Percentiles rank a stretch among this genome's conserved stretches.
Evolutionary conservation across 1,140 invertebrate species (phyloP).

Genomic region (Dinoponera quadriceps): DNA sequence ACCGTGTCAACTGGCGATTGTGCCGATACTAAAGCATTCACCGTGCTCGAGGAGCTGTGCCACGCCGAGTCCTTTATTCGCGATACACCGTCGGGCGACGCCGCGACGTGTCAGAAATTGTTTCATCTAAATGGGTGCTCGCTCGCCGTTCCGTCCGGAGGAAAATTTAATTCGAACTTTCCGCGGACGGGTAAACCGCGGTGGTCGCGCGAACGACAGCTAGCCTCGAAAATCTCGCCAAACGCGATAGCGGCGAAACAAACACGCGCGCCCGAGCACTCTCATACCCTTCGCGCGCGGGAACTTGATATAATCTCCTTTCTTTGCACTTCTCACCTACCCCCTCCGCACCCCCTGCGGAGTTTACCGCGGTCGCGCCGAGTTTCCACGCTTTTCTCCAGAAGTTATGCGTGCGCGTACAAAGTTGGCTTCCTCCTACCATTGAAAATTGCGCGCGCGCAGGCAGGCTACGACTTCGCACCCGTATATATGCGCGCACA

Average conservation of each 20-base stretch:
- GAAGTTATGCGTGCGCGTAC: not conserved
- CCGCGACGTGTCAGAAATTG: constrained; percentile 5
- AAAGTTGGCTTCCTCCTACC: not conserved
- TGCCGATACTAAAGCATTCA: too few species aligned
- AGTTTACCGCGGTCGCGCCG: constrained; percentile 11
- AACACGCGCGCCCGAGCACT: constrained; percentile 29
- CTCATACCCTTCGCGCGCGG: not conserved
- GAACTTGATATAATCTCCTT: constrained; percentile 58
- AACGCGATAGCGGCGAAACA: constrained; percentile 56
- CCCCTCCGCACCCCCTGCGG: too few species aligned
- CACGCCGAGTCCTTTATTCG: not conserved
- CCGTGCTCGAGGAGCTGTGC: not conserved
- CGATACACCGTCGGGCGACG: not conserved
- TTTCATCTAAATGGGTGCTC: not conserved
- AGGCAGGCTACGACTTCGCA: too few species aligned
- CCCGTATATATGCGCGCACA: too few species aligned
- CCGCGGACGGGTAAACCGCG: constrained; percentile 44
- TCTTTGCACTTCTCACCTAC: constrained; percentile 28
- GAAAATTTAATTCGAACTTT: constrained; percentile 70
- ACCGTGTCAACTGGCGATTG: too few species aligned
- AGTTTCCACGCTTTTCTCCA: constrained; percentile 17
- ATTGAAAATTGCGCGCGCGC: not conserved
- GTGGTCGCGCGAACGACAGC: not conserved
- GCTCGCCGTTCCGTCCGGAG: constrained; percentile 14
- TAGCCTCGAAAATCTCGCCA: constrained; percentile 41